Conservation (phyloP, 2,113 vertebrate genomes). For the Zosterops pallidus region DNA sequence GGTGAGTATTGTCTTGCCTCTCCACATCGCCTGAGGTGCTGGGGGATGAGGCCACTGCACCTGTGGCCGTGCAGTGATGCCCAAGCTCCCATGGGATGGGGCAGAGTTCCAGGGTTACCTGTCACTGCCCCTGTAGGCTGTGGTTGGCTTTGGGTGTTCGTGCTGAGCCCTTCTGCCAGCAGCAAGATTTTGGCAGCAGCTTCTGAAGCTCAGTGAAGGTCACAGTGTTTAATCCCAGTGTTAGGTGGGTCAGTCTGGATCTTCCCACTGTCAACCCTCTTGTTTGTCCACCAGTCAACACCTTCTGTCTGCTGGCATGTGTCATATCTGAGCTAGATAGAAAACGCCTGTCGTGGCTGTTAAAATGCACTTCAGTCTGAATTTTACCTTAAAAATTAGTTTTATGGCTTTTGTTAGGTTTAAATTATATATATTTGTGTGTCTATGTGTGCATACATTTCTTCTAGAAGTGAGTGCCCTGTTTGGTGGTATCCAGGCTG, state of each 20-base stretch:
- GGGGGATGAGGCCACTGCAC: background rate
- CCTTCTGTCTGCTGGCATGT: background rate
- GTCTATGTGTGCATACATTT: background rate
- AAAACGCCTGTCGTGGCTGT: background rate
- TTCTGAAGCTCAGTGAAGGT: background rate
- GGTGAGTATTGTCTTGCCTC: background rate
- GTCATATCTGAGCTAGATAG: background rate
- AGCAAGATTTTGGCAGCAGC: background rate
- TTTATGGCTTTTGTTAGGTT: background rate
- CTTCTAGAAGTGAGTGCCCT: background rate
- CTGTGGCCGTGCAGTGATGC: background rate
- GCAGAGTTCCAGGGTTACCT: background rate
- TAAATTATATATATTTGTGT: background rate
- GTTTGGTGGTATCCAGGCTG: background rate
- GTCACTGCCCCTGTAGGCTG: fast-evolving
- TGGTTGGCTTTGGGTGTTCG: background rate
- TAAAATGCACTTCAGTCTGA: background rate
- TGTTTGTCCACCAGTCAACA: background rate
- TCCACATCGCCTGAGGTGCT: background rate
- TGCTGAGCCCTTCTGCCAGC: background rate
- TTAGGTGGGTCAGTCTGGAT: background rate
- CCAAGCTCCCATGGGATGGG: fast-evolving
- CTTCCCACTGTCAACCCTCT: background rate
- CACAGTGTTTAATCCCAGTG: background rate
- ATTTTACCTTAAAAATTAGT: background rate